phyloP scores from a whole-genome alignment of 2,113 vertebrate genomes.

The Tautogolabrus adspersus region DNA sequence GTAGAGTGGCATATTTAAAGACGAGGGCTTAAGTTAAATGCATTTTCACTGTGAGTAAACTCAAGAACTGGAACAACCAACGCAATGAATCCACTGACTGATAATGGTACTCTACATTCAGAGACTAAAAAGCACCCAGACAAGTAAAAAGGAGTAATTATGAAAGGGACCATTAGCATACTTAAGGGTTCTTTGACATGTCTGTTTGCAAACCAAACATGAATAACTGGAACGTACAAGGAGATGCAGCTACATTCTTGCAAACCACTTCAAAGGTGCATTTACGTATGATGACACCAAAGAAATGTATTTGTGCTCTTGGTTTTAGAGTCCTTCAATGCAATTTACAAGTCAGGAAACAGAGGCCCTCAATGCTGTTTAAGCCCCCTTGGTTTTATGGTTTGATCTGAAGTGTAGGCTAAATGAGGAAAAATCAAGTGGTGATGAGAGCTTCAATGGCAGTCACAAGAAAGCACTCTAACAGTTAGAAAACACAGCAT shows the following conservation, averaged over 20 bases:
- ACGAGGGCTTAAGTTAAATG: no score
- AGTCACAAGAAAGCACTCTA: neutral
- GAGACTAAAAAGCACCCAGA: no score
- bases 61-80: no score
- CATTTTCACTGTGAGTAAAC: no score
- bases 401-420: neutral
- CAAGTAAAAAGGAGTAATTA: no score
- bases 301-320: neutral
- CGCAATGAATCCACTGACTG: no score
- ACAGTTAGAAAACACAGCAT: neutral
- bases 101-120: no score
- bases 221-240: no score
- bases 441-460: neutral
- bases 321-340: neutral
- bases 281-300: neutral
- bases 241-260: neutral
- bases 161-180: no score
- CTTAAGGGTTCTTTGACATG: no score
- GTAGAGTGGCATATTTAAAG: no score
- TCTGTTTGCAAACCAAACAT: no score
- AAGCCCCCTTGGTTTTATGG: neutral
- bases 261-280: neutral
- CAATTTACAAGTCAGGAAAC: constrained; percentile 9
- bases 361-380: neutral
- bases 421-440: neutral